Base-by-base conservation (phyloP, 2,888 invertebrate species). In the Melinaea menophilus region DNA sequence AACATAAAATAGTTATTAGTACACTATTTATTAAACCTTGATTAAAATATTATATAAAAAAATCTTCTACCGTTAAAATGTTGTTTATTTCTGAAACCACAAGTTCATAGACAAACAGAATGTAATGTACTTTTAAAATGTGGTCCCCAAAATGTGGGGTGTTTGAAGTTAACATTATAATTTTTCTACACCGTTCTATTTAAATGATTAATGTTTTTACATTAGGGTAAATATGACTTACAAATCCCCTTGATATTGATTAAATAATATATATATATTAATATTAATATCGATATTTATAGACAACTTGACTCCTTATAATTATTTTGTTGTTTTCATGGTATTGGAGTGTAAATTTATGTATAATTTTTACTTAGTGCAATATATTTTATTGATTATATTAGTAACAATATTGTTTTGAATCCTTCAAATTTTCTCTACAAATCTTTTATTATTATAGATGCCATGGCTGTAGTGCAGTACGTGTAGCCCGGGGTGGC, bases 401-500 rank as follows among this genome's bases (percentile, higher is more conserved):
- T 22, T 22, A 22, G 22, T 22, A 22, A 22, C 22, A 22, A 22
- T 22, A 22, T 22, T 22, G 22, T 22, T 51, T 31, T 31, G 7
- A 22, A 0, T 51, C 22, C 31, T 31, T 7, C 3, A 51, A 7
- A 51, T 22, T 7, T 22, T 12, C 11, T 5, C 5, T 51, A 22
- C 7, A 51, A 51, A 51, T 51, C 48, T 22, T 41, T 5, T 11
- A 51, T 51, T 51, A 3, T 51, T 31, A 51, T 51, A 31, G 41
- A 47, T 12, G 7, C 37, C 46, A 34, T 56, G 35, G 56, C 66
- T 56, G 54, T 59, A 61, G 70, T 65, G 68, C 64, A 61, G 71
- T 65, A 69, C 64, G 64, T 56, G 55, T 58, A 63, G 55, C 61
- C 57, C 69, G 72, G 74, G 71, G 65, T 61, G 67, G 66, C 74